Evolutionary conservation across 2,113 vertebrate species (phyloP).

Genomic region (Orcinus orca): DNA sequence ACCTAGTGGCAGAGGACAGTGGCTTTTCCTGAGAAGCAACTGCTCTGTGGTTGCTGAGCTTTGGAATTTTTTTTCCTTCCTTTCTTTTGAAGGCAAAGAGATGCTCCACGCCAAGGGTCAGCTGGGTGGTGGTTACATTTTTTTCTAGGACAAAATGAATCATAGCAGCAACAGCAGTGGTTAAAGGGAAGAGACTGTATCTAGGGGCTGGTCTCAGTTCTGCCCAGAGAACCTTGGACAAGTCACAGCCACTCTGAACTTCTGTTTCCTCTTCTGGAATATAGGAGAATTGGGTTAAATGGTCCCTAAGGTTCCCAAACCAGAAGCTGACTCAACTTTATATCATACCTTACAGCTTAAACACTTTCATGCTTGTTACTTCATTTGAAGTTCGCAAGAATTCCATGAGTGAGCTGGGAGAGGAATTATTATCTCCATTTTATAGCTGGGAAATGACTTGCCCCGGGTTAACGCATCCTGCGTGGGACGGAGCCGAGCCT

Average conservation of each 20-base stretch:
- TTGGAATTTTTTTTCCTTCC: neutral
- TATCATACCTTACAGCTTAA: neutral
- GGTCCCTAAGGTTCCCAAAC: neutral
- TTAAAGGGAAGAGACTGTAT: neutral
- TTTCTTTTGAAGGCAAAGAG: constrained; percentile 45
- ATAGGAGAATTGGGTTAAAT: neutral
- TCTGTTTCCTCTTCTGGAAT: constrained; percentile 32
- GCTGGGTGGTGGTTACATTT: neutral
- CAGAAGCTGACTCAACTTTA: neutral
- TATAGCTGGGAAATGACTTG: neutral
- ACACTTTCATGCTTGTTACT: neutral
- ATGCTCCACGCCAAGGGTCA: neutral
- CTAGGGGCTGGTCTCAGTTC: neutral
- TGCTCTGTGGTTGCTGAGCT: neutral
- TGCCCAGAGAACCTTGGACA: neutral
- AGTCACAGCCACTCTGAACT: constrained; percentile 10
- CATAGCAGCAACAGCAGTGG: neutral
- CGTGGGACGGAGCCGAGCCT: neutral
- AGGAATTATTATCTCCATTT: neutral
- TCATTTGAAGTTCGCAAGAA: neutral
- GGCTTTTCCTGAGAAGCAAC: neutral
- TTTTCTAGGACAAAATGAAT: neutral
- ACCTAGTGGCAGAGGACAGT: accelerated
- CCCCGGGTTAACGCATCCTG: neutral
- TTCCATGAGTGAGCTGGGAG: neutral